Conservation (phyloP, 2,113 vertebrate genomes). For the Butorides virescens region DNA sequence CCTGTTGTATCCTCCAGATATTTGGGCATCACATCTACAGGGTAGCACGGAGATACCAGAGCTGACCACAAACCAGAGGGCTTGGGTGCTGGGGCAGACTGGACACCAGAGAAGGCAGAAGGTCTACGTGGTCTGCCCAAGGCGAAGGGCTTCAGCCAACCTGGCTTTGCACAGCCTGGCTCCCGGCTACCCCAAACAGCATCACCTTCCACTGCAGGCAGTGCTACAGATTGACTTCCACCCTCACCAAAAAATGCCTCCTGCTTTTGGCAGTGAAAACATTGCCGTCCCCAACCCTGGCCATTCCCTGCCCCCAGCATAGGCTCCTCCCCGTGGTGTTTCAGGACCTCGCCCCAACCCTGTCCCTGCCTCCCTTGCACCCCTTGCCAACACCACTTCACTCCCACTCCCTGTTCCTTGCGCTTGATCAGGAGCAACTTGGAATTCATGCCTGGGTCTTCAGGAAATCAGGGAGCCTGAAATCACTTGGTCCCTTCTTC, state of each 20-base stretch:
- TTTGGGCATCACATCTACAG: background rate
- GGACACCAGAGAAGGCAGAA: background rate
- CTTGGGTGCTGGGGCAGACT: background rate
- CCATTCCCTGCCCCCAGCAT: background rate
- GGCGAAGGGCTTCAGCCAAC: background rate
- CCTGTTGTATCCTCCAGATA: background rate
- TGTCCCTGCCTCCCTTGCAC: background rate
- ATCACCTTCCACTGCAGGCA: background rate
- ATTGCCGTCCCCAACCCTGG: background rate
- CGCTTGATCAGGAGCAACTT: background rate
- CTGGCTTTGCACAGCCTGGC: background rate
- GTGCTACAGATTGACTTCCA: rapidly evolving
- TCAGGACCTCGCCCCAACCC: background rate
- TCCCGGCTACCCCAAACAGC: background rate
- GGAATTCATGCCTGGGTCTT: background rate
- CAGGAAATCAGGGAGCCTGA: background rate
- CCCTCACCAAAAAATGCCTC: background rate
- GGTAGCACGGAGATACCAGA: background rate
- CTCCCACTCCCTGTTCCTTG: background rate
- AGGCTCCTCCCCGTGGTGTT: background rate
- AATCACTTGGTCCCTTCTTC: conserved; percentile 4
- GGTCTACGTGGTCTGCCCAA: background rate
- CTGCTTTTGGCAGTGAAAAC: background rate
- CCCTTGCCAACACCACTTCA: background rate
- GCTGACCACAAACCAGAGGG: background rate